phyloP scores from a whole-genome alignment of 2,797 vertebrate genomes.

The Spinus olivaceus region DNA sequence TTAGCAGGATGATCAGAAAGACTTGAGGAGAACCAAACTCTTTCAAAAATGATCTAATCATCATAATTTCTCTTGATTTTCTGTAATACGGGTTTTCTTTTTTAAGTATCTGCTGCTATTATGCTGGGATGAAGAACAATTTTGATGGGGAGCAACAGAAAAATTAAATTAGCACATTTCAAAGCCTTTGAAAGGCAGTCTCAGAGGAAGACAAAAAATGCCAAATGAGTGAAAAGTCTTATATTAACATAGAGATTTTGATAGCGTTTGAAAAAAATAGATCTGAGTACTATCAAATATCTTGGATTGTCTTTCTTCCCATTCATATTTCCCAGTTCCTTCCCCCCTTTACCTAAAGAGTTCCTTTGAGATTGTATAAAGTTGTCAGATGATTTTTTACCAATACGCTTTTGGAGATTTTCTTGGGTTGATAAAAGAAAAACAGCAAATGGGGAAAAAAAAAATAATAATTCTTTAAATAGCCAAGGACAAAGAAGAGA shows the following conservation, averaged over 20 bases:
- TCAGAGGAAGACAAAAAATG: background rate
- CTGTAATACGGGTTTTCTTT: background rate
- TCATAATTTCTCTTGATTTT: background rate
- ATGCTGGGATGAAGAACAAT: background rate
- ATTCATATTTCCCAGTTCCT: background rate
- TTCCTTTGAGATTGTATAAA: background rate
- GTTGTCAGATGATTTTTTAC: background rate
- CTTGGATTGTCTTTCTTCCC: background rate
- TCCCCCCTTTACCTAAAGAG: background rate
- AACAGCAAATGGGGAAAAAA: fast-evolving
- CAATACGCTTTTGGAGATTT: background rate
- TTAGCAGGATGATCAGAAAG: background rate
- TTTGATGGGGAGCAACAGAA: background rate
- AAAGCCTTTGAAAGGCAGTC: background rate
- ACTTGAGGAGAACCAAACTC: background rate
- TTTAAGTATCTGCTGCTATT: background rate
- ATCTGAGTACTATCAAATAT: background rate
- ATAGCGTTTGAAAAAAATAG: background rate
- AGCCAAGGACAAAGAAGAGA: conserved; percentile 34
- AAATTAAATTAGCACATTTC: background rate
- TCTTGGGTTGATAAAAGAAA: background rate
- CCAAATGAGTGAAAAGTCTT: background rate
- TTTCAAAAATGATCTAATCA: background rate
- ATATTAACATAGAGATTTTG: background rate
- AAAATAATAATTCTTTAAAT: background rate